Conservation (phyloP, 2,113 vertebrate genomes). For the Lophura nycthemera region DNA sequence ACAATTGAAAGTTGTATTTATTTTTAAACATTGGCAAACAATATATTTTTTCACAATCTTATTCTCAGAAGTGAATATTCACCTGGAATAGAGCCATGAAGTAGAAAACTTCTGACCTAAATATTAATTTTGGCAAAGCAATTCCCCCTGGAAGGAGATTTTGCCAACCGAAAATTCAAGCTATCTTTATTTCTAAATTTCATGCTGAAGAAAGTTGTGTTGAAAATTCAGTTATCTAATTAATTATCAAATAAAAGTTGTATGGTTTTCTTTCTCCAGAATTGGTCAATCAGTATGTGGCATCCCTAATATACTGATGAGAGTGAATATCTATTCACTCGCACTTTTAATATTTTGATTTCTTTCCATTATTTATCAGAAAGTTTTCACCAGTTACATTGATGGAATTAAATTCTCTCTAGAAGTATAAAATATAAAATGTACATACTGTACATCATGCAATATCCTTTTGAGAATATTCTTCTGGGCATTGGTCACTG, state of each 20-base stretch:
- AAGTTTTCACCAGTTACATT: neutral
- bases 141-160: neutral
- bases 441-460: neutral
- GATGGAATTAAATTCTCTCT: neutral
- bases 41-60: neutral
- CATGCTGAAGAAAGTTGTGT: neutral
- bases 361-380: neutral
- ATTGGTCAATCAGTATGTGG: neutral
- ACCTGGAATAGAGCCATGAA: neutral
- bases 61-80: neutral
- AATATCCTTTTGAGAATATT: constrained; percentile 6
- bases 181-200: neutral
- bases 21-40: neutral
- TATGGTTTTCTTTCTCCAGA: neutral
- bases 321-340: neutral
- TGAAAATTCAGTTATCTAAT: neutral
- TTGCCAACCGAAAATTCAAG: neutral
- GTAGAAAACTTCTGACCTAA: neutral
- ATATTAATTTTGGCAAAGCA: neutral
- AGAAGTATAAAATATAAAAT: neutral
- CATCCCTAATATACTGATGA: neutral
- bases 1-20: neutral
- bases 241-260: neutral
- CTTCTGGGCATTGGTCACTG: constrained; percentile 39
- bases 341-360: neutral